Evolutionary conservation across 1,140 invertebrate species (phyloP), one percentile per base, ranked within the genome.

Genomic region (Camponotus vicinus): DNA sequence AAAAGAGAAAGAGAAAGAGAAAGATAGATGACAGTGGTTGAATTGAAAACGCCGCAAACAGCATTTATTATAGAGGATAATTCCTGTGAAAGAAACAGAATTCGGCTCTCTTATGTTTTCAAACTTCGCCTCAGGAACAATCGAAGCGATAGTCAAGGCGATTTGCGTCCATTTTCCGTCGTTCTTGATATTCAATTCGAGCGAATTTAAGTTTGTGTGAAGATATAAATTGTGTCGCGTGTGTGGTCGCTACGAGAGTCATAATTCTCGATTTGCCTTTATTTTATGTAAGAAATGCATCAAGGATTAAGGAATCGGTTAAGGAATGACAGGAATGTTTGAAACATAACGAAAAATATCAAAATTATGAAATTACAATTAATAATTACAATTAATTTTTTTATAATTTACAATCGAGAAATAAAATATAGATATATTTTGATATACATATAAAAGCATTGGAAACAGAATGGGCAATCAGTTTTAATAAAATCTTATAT

Each of bases 151-250:
- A 55, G 63, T 40, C 64, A 21, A 21, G 77, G n/a, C 64, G 64
- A 80, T 69, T 27, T 55, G 63, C 11, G 45, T 69, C 45, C 37
- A 55, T 69, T 80, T 80, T 42, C 64, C 45, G 34, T 5, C 63
- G 45, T 80, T 15, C 64, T 45, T 80, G 77, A 13, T 37, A 79
- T 69, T 55, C 64, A 32, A 69, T 34, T 55, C 15, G 37, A 55
- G 34, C 45, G 21, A 80, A 69, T 70, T 80, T 55, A 27, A 75
- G 27, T 49, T 64, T 34, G 45, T 69, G 49, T 9, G 49, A 42
- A 57, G 21, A 37, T 52, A 64, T 49, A 70, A 80, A 70, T 79
- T 79, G 64, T 79, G 64, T 55, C 21, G 40, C 37, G 64, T 80
- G 49, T 80, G 49, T 42, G 77, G 34, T 70, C 49, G 45, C 27